A percentile compares a stretch with the other conserved stretches of the same genome.
These are phyloP conservation scores for Habropoda laboriosa DNA, from an alignment of 1,140 invertebrate genomes.

Conservation along the genomic window DNA sequence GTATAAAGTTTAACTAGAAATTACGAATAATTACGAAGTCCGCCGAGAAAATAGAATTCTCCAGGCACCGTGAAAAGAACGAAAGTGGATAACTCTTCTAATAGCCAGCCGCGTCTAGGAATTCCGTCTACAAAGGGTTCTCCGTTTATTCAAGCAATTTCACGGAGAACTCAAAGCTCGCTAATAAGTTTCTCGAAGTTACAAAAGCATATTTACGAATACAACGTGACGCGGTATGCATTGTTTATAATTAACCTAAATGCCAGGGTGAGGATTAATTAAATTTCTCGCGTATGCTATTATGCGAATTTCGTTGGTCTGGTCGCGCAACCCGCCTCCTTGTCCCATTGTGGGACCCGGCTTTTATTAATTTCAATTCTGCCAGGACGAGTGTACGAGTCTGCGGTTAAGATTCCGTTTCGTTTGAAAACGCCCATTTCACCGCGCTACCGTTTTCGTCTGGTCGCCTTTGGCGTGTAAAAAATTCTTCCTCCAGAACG, in stretches of 20 bases:
- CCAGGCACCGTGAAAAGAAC: too few species aligned
- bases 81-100: neutral
- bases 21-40: too few species aligned
- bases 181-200: conserved; percentile 4
- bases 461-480: too few species aligned
- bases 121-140: too few species aligned
- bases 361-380: conserved; percentile 18
- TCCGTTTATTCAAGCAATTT: neutral
- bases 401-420: neutral
- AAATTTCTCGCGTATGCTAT: conserved; percentile 15
- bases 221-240: neutral
- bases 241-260: conserved; percentile 35
- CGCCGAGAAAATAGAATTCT: too few species aligned
- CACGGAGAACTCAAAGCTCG: neutral
- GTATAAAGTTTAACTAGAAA: too few species aligned
- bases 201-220: conserved; percentile 1
- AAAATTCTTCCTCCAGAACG: too few species aligned
- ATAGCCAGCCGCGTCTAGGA: neutral
- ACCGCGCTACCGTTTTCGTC: too few species aligned
- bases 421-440: neutral
- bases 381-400: neutral
- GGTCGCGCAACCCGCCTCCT: neutral
- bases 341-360: neutral
- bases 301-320: conserved; percentile 15
- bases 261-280: conserved; percentile 28